Percentiles rank a stretch among this genome's conserved stretches.
Evolutionary conservation across 2,113 vertebrate species (phyloP).

Genomic region (Danionella cerebrum): DNA sequence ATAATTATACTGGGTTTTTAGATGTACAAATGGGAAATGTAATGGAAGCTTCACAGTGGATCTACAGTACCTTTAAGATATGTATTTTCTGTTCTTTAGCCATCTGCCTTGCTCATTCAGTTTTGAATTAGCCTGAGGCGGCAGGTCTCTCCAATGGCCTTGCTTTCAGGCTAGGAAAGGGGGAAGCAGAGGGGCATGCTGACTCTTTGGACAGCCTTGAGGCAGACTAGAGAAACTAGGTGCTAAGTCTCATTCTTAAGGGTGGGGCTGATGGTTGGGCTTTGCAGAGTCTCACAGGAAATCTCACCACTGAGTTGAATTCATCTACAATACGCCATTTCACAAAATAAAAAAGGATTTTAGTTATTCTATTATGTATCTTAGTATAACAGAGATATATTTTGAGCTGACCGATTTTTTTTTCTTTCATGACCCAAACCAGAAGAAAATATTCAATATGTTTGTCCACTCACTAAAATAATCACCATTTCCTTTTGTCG

Average conservation of each 20-base stretch:
- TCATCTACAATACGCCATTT: constrained; percentile 60
- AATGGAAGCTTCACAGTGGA: constrained; percentile 44
- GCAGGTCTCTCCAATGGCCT: constrained; percentile 52
- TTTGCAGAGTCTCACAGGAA: constrained; percentile 63
- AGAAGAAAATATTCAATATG: neutral
- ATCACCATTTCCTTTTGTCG: too few relatives aligned
- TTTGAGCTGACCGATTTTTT: neutral
- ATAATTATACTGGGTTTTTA: constrained; percentile 18
- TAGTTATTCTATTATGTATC: too few relatives aligned
- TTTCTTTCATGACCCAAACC: neutral
- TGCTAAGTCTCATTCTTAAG: constrained; percentile 63
- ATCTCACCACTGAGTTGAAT: constrained; percentile 63
- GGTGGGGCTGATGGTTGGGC: constrained; percentile 58
- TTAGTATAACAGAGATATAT: constrained; percentile 41
- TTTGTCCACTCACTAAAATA: too few relatives aligned
- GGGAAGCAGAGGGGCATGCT: constrained; percentile 41
- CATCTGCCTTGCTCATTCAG: constrained; percentile 69
- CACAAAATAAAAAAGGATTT: constrained; percentile 59
- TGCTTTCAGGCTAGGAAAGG: constrained; percentile 45
- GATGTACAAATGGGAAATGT: constrained; percentile 1
- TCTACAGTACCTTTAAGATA: constrained; percentile 58
- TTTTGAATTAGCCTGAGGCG: constrained; percentile 59
- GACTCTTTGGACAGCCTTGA: constrained; percentile 57
- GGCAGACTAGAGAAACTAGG: constrained; percentile 64
- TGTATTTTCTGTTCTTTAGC: constrained; percentile 49